Percentiles rank a stretch among this genome's conserved stretches.
Evolutionary conservation across 1,140 invertebrate species (phyloP).

Genomic region (Cepaea nemoralis): DNA sequence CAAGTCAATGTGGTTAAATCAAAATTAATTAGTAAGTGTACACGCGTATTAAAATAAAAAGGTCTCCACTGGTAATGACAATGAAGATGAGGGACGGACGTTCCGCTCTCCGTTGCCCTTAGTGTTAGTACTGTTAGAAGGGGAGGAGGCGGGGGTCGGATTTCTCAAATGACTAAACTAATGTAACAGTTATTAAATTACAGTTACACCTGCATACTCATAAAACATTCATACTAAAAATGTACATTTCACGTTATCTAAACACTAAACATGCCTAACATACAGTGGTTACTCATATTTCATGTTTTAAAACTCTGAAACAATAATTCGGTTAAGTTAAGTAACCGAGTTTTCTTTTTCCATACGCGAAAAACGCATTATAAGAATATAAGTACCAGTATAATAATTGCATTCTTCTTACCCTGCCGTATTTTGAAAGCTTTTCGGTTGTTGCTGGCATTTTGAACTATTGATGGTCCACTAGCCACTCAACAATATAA

Average conservation of each 20-base stretch:
- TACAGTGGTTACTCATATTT: not conserved
- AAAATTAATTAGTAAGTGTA: too few species aligned
- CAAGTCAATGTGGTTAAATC: too few species aligned
- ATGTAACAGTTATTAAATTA: too few species aligned
- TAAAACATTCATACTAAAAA: too few species aligned
- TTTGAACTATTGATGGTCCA: not conserved
- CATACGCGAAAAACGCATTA: not conserved
- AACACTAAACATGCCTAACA: not conserved
- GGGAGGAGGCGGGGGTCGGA: too few species aligned
- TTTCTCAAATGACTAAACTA: too few species aligned
- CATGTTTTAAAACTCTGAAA: not conserved
- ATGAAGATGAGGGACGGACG: too few species aligned
- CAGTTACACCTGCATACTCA: too few species aligned
- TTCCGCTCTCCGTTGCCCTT: too few species aligned
- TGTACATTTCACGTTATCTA: not conserved
- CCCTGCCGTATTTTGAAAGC: constrained; percentile 59
- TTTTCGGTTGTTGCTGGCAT: constrained; percentile 57
- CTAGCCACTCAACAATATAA: not conserved
- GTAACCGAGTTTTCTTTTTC: not conserved
- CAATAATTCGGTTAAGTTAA: not conserved
- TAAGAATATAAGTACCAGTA: not conserved
- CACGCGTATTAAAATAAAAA: too few species aligned
- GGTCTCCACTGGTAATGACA: too few species aligned
- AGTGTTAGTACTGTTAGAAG: too few species aligned
- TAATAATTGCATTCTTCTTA: constrained; percentile 25